Percentiles rank a stretch among this genome's conserved stretches.
Conservation (phyloP, 1,140 invertebrate genomes). For the Drosophila nannoptera region DNA sequence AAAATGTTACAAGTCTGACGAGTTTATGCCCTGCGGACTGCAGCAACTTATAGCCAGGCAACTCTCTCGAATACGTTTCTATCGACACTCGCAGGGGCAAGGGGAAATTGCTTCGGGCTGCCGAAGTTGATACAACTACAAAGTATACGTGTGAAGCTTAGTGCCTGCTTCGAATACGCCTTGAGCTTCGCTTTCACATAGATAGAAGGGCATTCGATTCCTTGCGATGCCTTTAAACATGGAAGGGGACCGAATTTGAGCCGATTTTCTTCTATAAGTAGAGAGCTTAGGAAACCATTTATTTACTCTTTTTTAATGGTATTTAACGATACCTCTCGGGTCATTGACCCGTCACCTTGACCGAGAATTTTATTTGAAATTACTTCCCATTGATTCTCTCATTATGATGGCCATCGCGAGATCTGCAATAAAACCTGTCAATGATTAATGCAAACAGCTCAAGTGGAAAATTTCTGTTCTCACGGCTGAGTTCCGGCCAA, state of each 20-base stretch:
- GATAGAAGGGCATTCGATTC: no score
- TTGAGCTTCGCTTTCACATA: no score
- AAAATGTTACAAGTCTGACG: constrained; percentile 3
- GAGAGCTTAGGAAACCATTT: no score
- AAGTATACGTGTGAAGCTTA: no score
- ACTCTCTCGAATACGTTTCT: not conserved
- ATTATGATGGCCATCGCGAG: constrained; percentile 32
- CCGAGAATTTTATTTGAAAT: not conserved
- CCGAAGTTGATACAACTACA: not conserved
- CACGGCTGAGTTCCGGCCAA: constrained; percentile 6
- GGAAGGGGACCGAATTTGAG: no score
- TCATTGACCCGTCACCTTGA: no score
- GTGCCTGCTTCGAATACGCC: no score
- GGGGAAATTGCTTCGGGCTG: not conserved
- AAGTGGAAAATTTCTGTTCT: constrained; percentile 56
- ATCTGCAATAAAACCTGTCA: constrained; percentile 20
- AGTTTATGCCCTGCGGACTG: constrained; percentile 7
- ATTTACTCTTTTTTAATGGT: no score
- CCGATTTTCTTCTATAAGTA: no score
- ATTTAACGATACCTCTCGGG: no score
- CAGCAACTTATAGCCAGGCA: not conserved
- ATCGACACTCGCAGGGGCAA: not conserved
- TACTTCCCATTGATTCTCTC: constrained; percentile 28
- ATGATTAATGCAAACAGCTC: constrained; percentile 61
- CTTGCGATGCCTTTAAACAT: no score